These are phyloP conservation scores for Hippocampus kuda DNA, from an alignment of 2,797 vertebrate species.

Conservation along the genomic window DNA sequence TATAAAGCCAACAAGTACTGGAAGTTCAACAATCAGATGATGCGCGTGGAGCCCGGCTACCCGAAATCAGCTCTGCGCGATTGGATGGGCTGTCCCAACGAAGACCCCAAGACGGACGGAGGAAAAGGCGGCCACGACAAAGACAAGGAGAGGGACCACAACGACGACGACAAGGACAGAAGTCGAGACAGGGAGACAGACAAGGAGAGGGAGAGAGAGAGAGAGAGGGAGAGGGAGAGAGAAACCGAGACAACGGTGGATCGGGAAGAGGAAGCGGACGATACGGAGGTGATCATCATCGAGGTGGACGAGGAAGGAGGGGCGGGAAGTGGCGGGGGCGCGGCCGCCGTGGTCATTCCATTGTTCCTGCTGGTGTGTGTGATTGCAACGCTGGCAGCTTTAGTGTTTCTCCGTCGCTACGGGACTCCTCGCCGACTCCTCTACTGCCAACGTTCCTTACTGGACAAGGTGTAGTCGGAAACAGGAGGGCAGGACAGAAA, in stretches of 20 bases:
- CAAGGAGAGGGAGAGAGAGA: conserved; percentile 21
- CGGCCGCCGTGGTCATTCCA: conserved; percentile 70
- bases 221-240: conserved; percentile 25
- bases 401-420: conserved; percentile 79
- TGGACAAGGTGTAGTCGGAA: conserved; percentile 70
- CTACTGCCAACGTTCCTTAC: conserved; percentile 77
- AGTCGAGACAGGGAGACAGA: conserved; percentile 25
- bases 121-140: conserved; percentile 51
- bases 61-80: conserved; percentile 81
- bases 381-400: conserved; percentile 69
- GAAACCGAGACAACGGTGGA: conserved; percentile 20
- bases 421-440: conserved; percentile 84
- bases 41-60: conserved; percentile 82
- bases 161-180: conserved; percentile 43
- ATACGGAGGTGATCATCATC: conserved; percentile 66
- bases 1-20: conserved; percentile 90
- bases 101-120: conserved; percentile 67
- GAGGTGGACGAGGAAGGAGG: conserved; percentile 60
- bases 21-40: conserved; percentile 86
- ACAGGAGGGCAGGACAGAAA: conserved; percentile 10
- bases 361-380: conserved; percentile 77
- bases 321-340: conserved; percentile 46
- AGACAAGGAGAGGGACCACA: conserved; percentile 45
- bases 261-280: conserved; percentile 21
- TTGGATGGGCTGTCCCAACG: conserved; percentile 80